phyloP scores from a whole-genome alignment of 2,888 invertebrate genomes.

The Capitulum mitella region DNA sequence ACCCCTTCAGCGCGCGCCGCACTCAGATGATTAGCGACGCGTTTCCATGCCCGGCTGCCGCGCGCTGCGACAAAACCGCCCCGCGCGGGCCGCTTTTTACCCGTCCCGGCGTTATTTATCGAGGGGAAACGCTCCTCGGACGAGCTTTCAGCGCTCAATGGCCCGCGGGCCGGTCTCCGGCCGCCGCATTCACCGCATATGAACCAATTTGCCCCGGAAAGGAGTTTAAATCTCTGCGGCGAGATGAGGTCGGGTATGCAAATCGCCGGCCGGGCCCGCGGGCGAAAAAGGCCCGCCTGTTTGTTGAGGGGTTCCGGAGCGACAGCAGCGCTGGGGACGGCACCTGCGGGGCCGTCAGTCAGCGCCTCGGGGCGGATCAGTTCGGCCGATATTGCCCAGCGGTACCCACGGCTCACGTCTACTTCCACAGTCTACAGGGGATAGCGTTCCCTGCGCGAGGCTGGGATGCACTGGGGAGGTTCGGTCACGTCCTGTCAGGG shows the following conservation, averaged over 20 bases:
- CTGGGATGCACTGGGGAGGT: no score
- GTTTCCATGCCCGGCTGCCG: background rate
- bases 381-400: no score
- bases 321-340: no score
- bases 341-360: no score
- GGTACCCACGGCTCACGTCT: no score
- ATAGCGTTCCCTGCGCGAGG: no score
- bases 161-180: background rate
- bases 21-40: background rate
- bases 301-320: no score
- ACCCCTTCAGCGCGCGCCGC: background rate
- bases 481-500: no score
- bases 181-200: background rate
- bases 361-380: no score
- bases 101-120: background rate
- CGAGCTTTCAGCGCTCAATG: slow-evolving; percentile 5
- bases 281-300: background rate
- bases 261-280: background rate
- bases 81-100: background rate
- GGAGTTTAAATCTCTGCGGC: background rate
- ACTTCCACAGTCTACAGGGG: no score
- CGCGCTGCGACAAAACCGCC: background rate
- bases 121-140: background rate
- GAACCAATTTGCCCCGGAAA: background rate
- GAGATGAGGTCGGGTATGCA: background rate